Base-by-base conservation (phyloP, 1,140 invertebrate species). In the Aphelenchoides besseyi region DNA sequence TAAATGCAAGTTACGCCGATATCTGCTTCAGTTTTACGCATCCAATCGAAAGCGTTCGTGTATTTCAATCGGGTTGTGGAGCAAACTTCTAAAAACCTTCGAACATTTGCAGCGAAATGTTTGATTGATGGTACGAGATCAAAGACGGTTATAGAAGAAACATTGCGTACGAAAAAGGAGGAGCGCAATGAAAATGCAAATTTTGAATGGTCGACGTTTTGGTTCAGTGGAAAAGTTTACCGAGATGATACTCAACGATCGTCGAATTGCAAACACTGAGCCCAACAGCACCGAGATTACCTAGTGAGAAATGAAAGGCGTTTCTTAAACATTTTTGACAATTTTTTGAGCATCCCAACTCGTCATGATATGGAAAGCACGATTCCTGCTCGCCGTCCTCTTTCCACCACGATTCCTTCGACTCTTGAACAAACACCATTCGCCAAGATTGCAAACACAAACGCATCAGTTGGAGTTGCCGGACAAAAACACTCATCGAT, bases 171-270 rank as follows among this genome's bases (percentile, higher is more conserved):
- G n/a, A 41, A 59, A 23, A 59, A 59, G 55, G 32, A 5, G 12
- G 36, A 66, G 32, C 26, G 30, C 26, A 32, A 66, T 66, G 30
- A 12, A 66, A 37, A 66, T 53, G 26, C 26, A 16, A 8, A 18
- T 36, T 37, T 37, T 66, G 32, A 66, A 66, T 66, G 63, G 63
- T 53, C 16, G 32, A 37, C 16, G 63, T 12, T 33, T 16, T 16
- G 63, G 16, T 33, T 66, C 63, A 33, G 63, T 66, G 9, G 63
- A 66, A 8, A 66, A 29, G 32, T 66, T 66, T 35, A 66, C 63
- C 32, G 63, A 66, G 30, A 32, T 66, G 63, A 32, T 59, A 5
- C 55, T 59, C 5, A 18, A 59, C 55, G 55, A 59, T 48, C 41
- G 41, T 23, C 41, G 41, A 12, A 48, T 12, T 23, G 41, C 41